A percentile compares a stretch with the other conserved stretches of the same genome.
These are phyloP conservation scores for Eupithecia vulgata DNA, from an alignment of 2,888 invertebrate species.

Conservation along the genomic window DNA sequence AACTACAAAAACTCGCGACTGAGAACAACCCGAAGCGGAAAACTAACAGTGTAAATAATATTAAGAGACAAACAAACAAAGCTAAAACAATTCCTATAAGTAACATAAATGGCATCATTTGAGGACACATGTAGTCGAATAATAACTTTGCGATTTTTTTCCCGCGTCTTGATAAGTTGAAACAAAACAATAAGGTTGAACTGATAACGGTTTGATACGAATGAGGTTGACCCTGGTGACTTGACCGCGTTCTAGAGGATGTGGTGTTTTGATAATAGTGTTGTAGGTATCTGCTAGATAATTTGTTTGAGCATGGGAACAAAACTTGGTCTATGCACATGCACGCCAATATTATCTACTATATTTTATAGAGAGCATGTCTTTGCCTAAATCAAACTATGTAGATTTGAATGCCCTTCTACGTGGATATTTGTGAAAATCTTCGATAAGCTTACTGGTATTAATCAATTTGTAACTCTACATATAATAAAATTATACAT, in stretches of 20 bases:
- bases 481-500: no score
- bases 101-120: neutral
- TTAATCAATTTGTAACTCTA: no score
- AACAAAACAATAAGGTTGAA: constrained; percentile 21
- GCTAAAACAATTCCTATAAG: neutral
- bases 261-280: constrained; percentile 3
- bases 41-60: neutral
- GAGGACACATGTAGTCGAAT: neutral
- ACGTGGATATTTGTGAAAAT: neutral
- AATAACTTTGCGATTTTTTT: neutral
- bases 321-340: neutral
- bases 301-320: neutral
- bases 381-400: neutral
- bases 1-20: neutral
- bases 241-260: constrained; percentile 16
- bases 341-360: neutral
- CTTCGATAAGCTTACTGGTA: no score
- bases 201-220: constrained; percentile 16
- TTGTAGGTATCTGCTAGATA: neutral
- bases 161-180: constrained; percentile 10
- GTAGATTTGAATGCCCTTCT: neutral
- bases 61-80: neutral
- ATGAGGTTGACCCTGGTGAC: neutral
- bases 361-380: neutral
- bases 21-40: neutral